phyloP scores from a whole-genome alignment of 2,888 invertebrate species.

The Flabesymbios commensalis region DNA sequence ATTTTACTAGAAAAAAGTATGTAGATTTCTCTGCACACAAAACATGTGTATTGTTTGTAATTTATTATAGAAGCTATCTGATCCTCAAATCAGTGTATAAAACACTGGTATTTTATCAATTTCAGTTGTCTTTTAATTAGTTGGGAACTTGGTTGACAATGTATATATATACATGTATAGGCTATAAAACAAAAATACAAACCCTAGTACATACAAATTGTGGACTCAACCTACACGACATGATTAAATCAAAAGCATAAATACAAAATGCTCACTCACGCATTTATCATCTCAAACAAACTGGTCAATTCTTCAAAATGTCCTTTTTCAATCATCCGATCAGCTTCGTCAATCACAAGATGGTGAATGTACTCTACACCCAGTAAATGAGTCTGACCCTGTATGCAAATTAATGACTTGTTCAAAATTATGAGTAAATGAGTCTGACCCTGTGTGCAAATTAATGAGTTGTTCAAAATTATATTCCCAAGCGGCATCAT shows the following conservation, averaged over 20 bases:
- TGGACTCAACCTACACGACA: neutral
- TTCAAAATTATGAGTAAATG: too few species aligned
- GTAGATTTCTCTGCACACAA: neutral
- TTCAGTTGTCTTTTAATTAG: neutral
- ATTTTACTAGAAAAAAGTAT: neutral
- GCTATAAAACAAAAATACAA: neutral
- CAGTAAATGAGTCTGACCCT: conserved; percentile 65
- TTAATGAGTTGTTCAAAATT: too few species aligned
- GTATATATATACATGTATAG: neutral
- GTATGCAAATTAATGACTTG: conserved; percentile 34
- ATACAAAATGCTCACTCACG: conserved; percentile 8
- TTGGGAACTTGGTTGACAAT: neutral
- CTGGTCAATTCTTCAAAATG: conserved; percentile 91
- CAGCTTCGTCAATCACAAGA: conserved; percentile 96
- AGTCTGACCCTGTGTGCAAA: too few species aligned
- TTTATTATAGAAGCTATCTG: too few species aligned
- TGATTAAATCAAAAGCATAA: conserved; percentile 1
- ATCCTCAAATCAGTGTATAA: too few species aligned
- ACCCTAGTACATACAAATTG: neutral
- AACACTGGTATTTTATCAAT: too few species aligned
- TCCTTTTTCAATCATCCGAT: conserved; percentile 94
- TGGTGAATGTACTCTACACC: conserved; percentile 63
- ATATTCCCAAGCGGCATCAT: too few species aligned
- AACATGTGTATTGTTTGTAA: neutral
- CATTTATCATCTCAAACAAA: conserved; percentile 79